These are phyloP conservation scores for Mirounga angustirostris DNA, from an alignment of 2,113 vertebrate genomes.

Conservation along the genomic window DNA sequence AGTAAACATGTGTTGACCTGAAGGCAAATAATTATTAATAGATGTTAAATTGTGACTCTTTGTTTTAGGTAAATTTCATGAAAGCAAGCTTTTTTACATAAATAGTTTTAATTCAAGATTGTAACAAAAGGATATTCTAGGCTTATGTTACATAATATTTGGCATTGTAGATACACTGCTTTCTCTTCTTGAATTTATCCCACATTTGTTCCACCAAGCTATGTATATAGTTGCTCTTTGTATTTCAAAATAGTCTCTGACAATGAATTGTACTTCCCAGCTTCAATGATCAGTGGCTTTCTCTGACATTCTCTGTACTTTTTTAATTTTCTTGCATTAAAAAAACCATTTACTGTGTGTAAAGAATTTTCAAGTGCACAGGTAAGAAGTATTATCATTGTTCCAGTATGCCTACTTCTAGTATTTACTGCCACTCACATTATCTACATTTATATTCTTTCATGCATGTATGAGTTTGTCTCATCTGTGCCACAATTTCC, in stretches of 20 bases:
- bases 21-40: slow-evolving; percentile 53
- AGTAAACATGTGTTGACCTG: slow-evolving; percentile 5
- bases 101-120: slow-evolving; percentile 8
- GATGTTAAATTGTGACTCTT: neutral
- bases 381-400: slow-evolving; percentile 43
- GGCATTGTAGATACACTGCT: neutral
- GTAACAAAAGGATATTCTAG: neutral
- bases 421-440: slow-evolving; percentile 51
- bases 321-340: slow-evolving; percentile 53
- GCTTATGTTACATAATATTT: neutral
- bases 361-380: slow-evolving; percentile 53
- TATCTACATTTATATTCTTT: slow-evolving; percentile 73
- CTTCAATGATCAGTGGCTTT: slow-evolving; percentile 59
- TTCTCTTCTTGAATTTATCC: slow-evolving; percentile 23
- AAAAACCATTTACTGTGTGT: slow-evolving; percentile 34
- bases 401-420: slow-evolving; percentile 30
- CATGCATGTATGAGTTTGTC: slow-evolving; percentile 22
- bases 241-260: slow-evolving; percentile 59
- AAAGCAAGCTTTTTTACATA: neutral
- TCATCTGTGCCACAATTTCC: slow-evolving; percentile 53
- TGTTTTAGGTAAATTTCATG: slow-evolving; percentile 20
- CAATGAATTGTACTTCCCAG: slow-evolving; percentile 37
- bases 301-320: slow-evolving; percentile 39
- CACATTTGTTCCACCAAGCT: neutral
- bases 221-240: slow-evolving; percentile 11